Evolutionary conservation across 2,888 invertebrate genomes (phyloP).

Genomic region (Myopa tessellatipennis): DNA sequence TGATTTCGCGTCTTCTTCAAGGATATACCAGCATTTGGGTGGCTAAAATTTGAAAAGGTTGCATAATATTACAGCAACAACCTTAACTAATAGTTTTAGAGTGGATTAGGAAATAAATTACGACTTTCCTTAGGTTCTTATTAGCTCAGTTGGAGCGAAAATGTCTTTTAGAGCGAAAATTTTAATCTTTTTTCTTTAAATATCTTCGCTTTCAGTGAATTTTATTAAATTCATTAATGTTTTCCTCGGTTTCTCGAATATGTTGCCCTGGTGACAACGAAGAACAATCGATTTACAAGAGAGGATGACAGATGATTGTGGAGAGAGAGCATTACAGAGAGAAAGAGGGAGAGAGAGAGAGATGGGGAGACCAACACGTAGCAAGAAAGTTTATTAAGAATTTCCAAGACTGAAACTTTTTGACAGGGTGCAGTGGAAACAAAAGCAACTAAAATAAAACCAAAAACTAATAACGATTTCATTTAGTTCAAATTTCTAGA

Average conservation of each 20-base stretch:
- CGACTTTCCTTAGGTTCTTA: no score
- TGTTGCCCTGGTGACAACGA: conserved; percentile 40
- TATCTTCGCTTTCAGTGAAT: neutral
- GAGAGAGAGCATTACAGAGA: neutral
- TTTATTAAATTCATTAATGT: conserved; percentile 21
- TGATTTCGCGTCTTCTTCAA: no score
- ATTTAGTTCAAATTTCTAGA: no score
- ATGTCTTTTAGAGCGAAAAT: no score
- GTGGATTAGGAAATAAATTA: no score
- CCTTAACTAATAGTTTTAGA: no score
- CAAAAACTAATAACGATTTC: neutral
- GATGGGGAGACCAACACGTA: neutral
- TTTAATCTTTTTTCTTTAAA: conserved; percentile 12
- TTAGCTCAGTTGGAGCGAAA: no score
- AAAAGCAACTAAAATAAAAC: neutral
- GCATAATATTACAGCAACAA: no score
- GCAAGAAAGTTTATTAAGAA: neutral
- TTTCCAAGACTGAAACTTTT: neutral
- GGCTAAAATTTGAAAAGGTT: no score
- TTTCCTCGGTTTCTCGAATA: conserved; percentile 31
- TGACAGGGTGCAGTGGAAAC: no score
- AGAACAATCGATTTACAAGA: conserved; percentile 41
- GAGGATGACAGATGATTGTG: conserved; percentile 23
- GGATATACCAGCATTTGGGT: no score
- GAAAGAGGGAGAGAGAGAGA: neutral